Base-by-base conservation (phyloP, 30 jellyfish, hydroid and myxozoan species). In the Phacellophora camtschatica region DNA sequence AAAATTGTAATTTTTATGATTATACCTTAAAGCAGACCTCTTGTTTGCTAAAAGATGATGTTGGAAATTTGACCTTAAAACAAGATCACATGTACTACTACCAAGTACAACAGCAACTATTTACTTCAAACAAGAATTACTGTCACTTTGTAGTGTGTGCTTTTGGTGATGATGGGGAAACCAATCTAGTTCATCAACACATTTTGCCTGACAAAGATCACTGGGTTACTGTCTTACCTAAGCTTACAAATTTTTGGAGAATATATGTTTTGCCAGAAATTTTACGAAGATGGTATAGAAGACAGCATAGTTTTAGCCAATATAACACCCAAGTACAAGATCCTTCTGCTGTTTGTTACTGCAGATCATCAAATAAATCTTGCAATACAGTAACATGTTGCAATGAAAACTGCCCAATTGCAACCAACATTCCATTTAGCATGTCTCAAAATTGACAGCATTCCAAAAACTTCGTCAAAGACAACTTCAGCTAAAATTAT, bases 61-160 rank as follows among this genome's bases (percentile, higher is more conserved):
- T 0, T 58, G 89, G 81, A 36, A 31, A 24, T 8, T 36, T 0
- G 24, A 24, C 29, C n/a, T 61, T 41, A 30, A 77, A 45, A 22
- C 49, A 41, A 2, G 15, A 15, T 9, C 89, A 77, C 62, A 73
- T 82, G 3, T 77, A 61, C 67, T 77, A 73, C 53, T 73, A 73
- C 41, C 86, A 53, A 50, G 86, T 54, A 49, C 86, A 73, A 54
- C 86, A 73, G 74, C 77, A 51, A 50, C 45, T 65, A 19, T 34
- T 31, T 61, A 65, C 79, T 1, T 32, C 79, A 33, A 35, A 65
- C 2, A 31, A 43, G 16, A 9, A 33, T 1, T 65, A 65, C 45
- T 9, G 24, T 32, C 35, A 65, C 24, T 35, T 57, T 24, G 20
- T 57, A 23, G 72, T 4, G 30, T 57, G 72, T 25, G 45, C 46